Conservation (phyloP, 2,888 invertebrate species). For the Ophion ventricosus region DNA sequence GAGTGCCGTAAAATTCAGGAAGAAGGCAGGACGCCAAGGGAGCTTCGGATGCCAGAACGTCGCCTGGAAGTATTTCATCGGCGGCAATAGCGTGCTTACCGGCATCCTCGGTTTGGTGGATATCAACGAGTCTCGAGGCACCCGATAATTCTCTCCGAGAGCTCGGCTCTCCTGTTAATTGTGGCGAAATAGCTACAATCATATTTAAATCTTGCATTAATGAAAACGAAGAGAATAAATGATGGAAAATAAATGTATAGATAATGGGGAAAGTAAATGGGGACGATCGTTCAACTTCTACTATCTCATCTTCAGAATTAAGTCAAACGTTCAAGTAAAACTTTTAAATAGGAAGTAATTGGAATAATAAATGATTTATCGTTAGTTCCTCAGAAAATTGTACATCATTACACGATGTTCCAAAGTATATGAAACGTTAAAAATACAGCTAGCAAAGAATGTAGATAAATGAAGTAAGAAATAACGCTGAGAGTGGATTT, state of each 20-base stretch:
- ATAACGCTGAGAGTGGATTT: no score
- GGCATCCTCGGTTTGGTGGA: conserved; percentile 86
- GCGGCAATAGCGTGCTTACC: conserved; percentile 90
- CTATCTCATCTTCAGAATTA: no score
- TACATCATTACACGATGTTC: no score
- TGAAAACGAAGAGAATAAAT: background rate
- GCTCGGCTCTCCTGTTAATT: conserved; percentile 84
- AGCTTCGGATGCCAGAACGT: conserved; percentile 88
- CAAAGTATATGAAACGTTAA: no score
- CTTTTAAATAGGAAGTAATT: no score
- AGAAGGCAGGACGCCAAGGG: conserved; percentile 90
- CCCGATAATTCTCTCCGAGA: conserved; percentile 84
- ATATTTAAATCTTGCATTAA: background rate
- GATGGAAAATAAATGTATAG: background rate
- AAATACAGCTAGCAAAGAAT: no score
- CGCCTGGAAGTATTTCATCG: conserved; percentile 87
- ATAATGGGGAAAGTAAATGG: no score
- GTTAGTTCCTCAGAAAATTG: no score
- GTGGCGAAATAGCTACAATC: conserved; percentile 70
- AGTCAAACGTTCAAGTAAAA: no score
- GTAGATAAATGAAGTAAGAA: no score
- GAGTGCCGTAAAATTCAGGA: conserved; percentile 90
- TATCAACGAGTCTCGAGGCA: conserved; percentile 86
- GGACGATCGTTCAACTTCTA: background rate
- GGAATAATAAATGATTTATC: no score